A percentile compares a stretch with the other conserved stretches of the same genome.
Evolutionary conservation across 2,797 vertebrate genomes (phyloP).

Genomic region (Takifugu rubripes): DNA sequence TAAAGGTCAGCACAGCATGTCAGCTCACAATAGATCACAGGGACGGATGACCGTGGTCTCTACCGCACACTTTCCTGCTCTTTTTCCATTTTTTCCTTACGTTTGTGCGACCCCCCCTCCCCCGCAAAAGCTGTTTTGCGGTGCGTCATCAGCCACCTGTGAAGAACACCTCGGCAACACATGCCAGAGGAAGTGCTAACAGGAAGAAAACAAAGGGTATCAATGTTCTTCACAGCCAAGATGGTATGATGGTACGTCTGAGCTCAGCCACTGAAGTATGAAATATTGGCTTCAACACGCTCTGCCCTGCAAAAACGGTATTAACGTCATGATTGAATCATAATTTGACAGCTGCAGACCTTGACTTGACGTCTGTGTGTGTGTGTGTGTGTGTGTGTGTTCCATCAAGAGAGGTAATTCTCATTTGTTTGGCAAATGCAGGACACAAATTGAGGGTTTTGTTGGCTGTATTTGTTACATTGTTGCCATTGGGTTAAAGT

Average conservation of each 20-base stretch:
- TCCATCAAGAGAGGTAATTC: slow-evolving; percentile 22
- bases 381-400: slow-evolving; percentile 35
- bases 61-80: neutral
- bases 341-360: slow-evolving; percentile 46
- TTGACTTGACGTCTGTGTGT: slow-evolving; percentile 39
- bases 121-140: slow-evolving; percentile 10
- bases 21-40: slow-evolving; percentile 64
- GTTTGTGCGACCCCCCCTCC: neutral
- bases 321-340: slow-evolving; percentile 49
- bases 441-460: slow-evolving; percentile 30
- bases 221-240: slow-evolving; percentile 51
- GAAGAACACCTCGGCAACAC: slow-evolving; percentile 5
- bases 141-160: slow-evolving; percentile 31
- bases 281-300: slow-evolving; percentile 34
- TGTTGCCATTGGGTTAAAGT: no score
- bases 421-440: slow-evolving; percentile 6
- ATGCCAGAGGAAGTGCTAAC: slow-evolving; percentile 39
- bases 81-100: slow-evolving; percentile 1
- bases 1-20: slow-evolving; percentile 68
- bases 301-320: slow-evolving; percentile 16
- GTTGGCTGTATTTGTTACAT: no score
- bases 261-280: slow-evolving; percentile 42
- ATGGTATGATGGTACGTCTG: slow-evolving; percentile 26
- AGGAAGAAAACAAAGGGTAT: slow-evolving; percentile 38
- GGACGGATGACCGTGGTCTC: slow-evolving; percentile 52